Conservation (phyloP, 2,888 invertebrate genomes). For the Liopterus haemorrhoidalis region DNA sequence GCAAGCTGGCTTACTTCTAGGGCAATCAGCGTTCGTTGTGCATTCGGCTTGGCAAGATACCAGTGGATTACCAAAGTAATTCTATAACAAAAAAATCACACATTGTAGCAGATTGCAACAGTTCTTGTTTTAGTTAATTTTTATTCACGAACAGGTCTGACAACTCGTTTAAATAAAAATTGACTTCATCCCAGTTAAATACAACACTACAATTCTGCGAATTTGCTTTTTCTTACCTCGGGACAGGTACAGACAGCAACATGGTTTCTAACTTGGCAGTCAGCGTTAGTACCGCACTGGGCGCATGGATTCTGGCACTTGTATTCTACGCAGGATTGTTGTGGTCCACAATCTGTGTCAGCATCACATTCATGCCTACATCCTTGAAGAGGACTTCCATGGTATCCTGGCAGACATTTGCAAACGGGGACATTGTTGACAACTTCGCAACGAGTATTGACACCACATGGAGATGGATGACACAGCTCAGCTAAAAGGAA, state of each 20-base stretch:
- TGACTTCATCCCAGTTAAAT: constrained; percentile 4
- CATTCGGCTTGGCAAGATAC: constrained; percentile 76
- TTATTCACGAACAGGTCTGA: too few relatives aligned
- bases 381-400: constrained; percentile 70
- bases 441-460: constrained; percentile 75
- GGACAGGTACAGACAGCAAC: constrained; percentile 74
- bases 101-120: constrained; percentile 2
- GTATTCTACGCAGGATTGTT: constrained; percentile 67
- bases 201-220: background rate
- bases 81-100: constrained; percentile 44
- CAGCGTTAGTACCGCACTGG: constrained; percentile 72
- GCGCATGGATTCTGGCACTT: constrained; percentile 71
- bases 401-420: constrained; percentile 67
- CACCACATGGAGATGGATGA: constrained; percentile 75
- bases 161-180: too few relatives aligned
- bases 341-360: constrained; percentile 65
- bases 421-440: constrained; percentile 71
- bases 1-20: constrained; percentile 70
- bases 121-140: too few relatives aligned
- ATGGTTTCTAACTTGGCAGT: constrained; percentile 71
- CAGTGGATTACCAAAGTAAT: constrained; percentile 73
- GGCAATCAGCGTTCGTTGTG: constrained; percentile 71
- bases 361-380: constrained; percentile 80
- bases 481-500: constrained; percentile 67
- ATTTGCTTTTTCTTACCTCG: constrained; percentile 48